Conservation (phyloP, 1,140 invertebrate genomes). For the Sesamia nonagrioides region DNA sequence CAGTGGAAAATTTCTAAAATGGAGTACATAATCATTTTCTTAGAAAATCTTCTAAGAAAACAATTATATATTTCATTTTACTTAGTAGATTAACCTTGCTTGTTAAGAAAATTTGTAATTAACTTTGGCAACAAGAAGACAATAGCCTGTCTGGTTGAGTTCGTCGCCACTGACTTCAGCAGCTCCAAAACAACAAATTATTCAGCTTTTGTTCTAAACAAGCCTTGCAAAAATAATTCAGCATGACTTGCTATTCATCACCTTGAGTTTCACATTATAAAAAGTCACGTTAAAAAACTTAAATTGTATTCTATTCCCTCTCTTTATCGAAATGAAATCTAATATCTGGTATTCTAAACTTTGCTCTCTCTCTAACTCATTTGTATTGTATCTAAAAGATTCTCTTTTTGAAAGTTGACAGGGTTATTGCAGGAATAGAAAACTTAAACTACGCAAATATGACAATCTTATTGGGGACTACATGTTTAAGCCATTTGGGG, state of each 20-base stretch:
- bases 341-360: no score
- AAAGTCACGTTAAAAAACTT: background rate
- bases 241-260: background rate
- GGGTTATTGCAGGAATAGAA: no score
- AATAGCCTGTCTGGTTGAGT: conserved; percentile 14
- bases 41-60: background rate
- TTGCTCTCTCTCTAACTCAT: no score
- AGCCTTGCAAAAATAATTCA: background rate
- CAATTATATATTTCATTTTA: conserved; percentile 15
- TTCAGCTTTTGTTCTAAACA: conserved; percentile 23
- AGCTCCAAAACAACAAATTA: conserved; percentile 19
- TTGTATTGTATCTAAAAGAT: no score
- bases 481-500: no score
- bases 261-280: background rate
- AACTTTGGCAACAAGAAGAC: conserved; percentile 31
- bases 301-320: background rate
- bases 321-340: background rate
- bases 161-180: background rate
- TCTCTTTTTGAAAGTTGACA: no score
- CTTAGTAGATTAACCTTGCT: conserved; percentile 14
- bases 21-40: background rate
- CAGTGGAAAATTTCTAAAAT: no score
- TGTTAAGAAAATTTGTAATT: conserved; percentile 29
- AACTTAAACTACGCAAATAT: no score
- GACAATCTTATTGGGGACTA: no score